Evolutionary conservation across 2,888 invertebrate genomes (phyloP).

Genomic region (Agrochola litura): DNA sequence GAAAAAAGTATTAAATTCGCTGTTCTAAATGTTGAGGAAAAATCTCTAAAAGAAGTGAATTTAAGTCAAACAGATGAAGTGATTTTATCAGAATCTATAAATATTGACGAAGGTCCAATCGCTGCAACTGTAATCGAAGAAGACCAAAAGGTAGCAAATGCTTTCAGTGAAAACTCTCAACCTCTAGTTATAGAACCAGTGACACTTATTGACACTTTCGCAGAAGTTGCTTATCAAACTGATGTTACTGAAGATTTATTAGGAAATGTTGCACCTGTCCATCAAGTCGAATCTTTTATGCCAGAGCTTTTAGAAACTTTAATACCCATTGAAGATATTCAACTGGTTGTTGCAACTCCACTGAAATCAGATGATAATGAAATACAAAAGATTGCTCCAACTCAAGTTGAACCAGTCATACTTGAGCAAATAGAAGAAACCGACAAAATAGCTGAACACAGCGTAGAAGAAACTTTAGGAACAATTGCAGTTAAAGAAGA

Average conservation of each 20-base stretch:
- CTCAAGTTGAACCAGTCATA: conserved; percentile 1
- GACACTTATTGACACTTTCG: background rate
- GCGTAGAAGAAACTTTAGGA: conserved; percentile 1
- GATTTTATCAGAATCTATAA: conserved; percentile 17
- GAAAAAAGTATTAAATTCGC: background rate
- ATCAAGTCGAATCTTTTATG: conserved; percentile 8
- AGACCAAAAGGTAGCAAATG: background rate
- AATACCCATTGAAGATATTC: background rate
- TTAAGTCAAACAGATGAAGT: conserved; percentile 17
- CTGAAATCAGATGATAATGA: background rate
- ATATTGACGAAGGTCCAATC: background rate
- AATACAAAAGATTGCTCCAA: background rate
- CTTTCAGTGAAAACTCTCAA: conserved; percentile 11
- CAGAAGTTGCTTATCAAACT: background rate
- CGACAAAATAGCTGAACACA: background rate
- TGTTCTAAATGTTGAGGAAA: background rate
- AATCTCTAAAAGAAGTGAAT: background rate
- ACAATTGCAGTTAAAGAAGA: conserved; percentile 24
- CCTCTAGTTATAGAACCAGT: conserved; percentile 14
- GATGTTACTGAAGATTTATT: conserved; percentile 3
- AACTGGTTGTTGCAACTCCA: background rate
- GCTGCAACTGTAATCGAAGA: background rate
- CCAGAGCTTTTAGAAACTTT: conserved; percentile 15
- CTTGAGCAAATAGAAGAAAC: conserved; percentile 19
- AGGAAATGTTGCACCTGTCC: background rate